Conservation (phyloP, 2,888 invertebrate genomes). For the Agonopterix arenella region DNA sequence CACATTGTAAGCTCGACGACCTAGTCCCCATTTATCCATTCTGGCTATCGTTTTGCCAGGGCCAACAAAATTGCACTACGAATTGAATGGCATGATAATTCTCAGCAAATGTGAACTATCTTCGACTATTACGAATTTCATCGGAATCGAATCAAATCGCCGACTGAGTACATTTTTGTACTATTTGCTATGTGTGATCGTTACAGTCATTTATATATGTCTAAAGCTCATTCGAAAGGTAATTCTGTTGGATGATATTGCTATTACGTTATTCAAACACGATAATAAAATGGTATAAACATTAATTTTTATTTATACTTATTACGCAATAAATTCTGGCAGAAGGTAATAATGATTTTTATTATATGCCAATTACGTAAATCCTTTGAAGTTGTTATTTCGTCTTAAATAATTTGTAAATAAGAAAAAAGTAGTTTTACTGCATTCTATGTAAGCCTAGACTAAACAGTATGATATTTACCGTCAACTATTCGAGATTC, state of each 20-base stretch:
- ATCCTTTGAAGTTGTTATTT: not conserved
- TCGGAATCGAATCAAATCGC: slow-evolving; percentile 15
- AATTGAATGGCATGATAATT: slow-evolving; percentile 8
- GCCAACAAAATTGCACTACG: not conserved
- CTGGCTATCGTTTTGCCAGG: slow-evolving; percentile 2
- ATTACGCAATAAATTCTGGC: slow-evolving; percentile 13
- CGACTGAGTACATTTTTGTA: slow-evolving; percentile 14
- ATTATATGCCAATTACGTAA: slow-evolving; percentile 1
- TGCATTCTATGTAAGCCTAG: slow-evolving; percentile 12
- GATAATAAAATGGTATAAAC: slow-evolving; percentile 16
- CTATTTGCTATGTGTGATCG: slow-evolving; percentile 18
- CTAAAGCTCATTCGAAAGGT: slow-evolving; percentile 3
- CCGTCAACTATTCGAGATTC: slow-evolving; percentile 27
- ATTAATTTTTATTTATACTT: slow-evolving; percentile 19
- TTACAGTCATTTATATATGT: slow-evolving; percentile 12
- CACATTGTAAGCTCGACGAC: not conserved
- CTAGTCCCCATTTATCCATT: slow-evolving; percentile 1
- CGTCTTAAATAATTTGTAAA: not conserved
- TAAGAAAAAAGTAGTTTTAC: too few relatives aligned
- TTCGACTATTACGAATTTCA: slow-evolving; percentile 12
- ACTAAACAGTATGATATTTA: slow-evolving; percentile 24
- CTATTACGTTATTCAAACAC: slow-evolving; percentile 6
- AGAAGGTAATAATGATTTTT: not conserved
- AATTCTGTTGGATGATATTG: slow-evolving; percentile 8
- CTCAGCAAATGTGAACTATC: slow-evolving; percentile 12